Percentiles rank a stretch among this genome's conserved stretches.
Evolutionary conservation across 2,888 invertebrate genomes (phyloP).

Genomic region (Cataglyphis albicans): DNA sequence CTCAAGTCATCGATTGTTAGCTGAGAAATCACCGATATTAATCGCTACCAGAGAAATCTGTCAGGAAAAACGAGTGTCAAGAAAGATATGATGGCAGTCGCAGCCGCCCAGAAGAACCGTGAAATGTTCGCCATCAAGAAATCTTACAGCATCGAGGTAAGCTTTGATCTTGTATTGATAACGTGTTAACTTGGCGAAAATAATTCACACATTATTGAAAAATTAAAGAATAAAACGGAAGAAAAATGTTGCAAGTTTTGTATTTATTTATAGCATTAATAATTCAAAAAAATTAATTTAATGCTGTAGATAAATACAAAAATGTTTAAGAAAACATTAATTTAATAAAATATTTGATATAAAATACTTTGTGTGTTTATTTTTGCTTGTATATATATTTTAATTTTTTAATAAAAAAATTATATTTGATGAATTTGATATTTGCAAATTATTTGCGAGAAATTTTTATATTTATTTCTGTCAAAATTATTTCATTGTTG

Average conservation of each 20-base stretch:
- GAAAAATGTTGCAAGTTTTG: constrained; percentile 7
- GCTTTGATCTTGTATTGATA: constrained; percentile 79
- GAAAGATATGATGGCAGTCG: constrained; percentile 92
- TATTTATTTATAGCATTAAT: too few species aligned
- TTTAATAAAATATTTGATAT: neutral
- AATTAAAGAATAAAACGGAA: neutral
- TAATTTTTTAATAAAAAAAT: neutral
- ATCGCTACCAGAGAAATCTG: constrained; percentile 52
- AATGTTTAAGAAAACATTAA: neutral
- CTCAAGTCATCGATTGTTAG: constrained; percentile 22
- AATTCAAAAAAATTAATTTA: neutral
- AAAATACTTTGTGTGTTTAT: neutral
- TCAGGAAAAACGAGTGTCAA: constrained; percentile 59
- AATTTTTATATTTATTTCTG: neutral
- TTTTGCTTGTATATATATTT: neutral
- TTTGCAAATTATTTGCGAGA: neutral
- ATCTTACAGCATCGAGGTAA: constrained; percentile 98
- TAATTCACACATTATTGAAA: neutral
- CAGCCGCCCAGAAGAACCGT: constrained; percentile 97
- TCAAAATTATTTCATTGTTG: constrained; percentile 1
- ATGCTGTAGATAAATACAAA: neutral
- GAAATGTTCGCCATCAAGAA: constrained; percentile 99
- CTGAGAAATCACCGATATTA: constrained; percentile 1
- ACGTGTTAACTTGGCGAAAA: neutral
- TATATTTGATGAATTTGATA: neutral